Conservation (phyloP, 92 coral and sea anemone species). For the Phymanthus crucifer region DNA sequence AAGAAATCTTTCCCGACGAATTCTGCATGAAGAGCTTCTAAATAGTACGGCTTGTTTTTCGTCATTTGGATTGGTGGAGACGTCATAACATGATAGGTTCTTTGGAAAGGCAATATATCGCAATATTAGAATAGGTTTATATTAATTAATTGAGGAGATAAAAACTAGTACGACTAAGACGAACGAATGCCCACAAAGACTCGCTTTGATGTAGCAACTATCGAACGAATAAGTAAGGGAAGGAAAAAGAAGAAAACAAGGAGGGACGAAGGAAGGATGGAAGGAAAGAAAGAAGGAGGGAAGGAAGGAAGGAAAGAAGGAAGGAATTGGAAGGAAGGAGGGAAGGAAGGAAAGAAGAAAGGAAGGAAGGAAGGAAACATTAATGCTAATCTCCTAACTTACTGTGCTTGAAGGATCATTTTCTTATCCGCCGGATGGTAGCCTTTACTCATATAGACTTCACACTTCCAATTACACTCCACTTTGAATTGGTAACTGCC, state of each 20-base stretch:
- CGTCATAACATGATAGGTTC: background rate
- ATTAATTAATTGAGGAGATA: too few relatives aligned
- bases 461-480: conserved; percentile 29
- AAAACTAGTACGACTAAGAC: too few relatives aligned
- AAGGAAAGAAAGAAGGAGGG: too few relatives aligned
- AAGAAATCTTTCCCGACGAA: conserved; percentile 17
- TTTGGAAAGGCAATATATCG: background rate
- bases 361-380: background rate
- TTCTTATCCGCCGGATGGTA: background rate
- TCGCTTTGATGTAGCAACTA: too few relatives aligned
- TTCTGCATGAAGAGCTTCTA: conserved; percentile 33
- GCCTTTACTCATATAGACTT: conserved; percentile 4
- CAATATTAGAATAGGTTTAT: too few relatives aligned
- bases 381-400: background rate
- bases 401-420: background rate
- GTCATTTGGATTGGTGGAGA: background rate
- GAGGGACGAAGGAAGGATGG: too few relatives aligned
- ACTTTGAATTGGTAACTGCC: conserved; percentile 12
- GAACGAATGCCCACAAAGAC: too few relatives aligned
- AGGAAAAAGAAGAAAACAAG: too few relatives aligned
- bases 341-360: background rate
- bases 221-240: too few relatives aligned
- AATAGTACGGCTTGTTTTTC: conserved; percentile 12
- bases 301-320: too few relatives aligned
- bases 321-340: background rate